Conservation (phyloP, 2,797 vertebrate species). For the Trachurus trachurus region DNA sequence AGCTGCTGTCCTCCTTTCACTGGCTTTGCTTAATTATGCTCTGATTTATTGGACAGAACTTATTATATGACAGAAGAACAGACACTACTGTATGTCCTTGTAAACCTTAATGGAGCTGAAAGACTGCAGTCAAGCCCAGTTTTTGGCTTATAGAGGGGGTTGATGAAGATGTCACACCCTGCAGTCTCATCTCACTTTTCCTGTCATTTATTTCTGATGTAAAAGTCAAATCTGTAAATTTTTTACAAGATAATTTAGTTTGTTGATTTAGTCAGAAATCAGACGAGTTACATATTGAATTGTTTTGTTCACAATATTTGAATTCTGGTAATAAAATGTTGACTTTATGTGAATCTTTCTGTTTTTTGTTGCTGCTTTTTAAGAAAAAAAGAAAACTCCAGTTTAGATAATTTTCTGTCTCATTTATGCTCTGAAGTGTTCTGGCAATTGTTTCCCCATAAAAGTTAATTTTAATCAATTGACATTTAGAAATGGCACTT, state of each 20-base stretch:
- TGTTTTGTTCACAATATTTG: conserved; percentile 51
- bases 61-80: conserved; percentile 17
- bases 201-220: conserved; percentile 19
- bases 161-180: background rate
- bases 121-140: conserved; percentile 11
- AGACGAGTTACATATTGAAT: background rate
- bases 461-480: background rate
- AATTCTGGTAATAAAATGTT: conserved; percentile 70
- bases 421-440: too few species aligned
- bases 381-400: background rate
- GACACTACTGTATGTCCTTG: conserved; percentile 10
- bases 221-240: conserved; percentile 6
- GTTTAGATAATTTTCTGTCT: background rate
- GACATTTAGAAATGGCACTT: too few species aligned
- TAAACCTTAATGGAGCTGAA: conserved; percentile 17
- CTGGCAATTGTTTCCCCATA: too few species aligned
- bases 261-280: conserved; percentile 18
- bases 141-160: background rate
- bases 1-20: conserved; percentile 33
- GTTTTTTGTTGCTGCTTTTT: conserved; percentile 24
- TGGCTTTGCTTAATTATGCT: conserved; percentile 20
- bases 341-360: conserved; percentile 11
- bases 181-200: conserved; percentile 4
- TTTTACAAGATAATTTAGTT: conserved; percentile 12
- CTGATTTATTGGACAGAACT: conserved; percentile 40